These are phyloP conservation scores for Hybos culiciformis DNA, from an alignment of 2,888 invertebrate genomes.

Conservation along the genomic window DNA sequence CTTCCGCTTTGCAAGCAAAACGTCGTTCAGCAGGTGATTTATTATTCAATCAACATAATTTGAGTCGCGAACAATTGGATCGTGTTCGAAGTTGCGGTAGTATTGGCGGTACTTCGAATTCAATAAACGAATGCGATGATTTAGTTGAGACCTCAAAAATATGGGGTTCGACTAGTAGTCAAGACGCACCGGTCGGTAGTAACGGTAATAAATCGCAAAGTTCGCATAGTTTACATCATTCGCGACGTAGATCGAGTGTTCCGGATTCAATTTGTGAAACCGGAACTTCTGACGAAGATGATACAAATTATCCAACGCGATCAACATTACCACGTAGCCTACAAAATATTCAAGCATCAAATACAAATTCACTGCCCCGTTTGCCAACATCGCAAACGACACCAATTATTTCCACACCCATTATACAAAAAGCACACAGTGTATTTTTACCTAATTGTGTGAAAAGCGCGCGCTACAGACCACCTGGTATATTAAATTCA, in stretches of 20 bases:
- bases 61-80: slow-evolving; percentile 61
- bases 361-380: slow-evolving; percentile 65
- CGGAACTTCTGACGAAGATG: slow-evolving; percentile 39
- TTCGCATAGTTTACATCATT: slow-evolving; percentile 15
- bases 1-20: slow-evolving; percentile 56
- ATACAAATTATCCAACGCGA: slow-evolving; percentile 34
- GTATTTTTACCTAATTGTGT: slow-evolving; percentile 50
- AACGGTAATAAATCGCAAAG: slow-evolving; percentile 16
- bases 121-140: slow-evolving; percentile 25
- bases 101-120: slow-evolving; percentile 54
- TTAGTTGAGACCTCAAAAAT: slow-evolving; percentile 29
- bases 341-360: slow-evolving; percentile 39
- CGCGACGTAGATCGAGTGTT: slow-evolving; percentile 42
- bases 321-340: slow-evolving; percentile 51
- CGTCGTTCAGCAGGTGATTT: slow-evolving; percentile 73
- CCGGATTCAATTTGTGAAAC: slow-evolving; percentile 40
- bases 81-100: slow-evolving; percentile 69
- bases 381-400: slow-evolving; percentile 43
- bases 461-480: slow-evolving; percentile 75
- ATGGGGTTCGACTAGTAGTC: slow-evolving; percentile 27
- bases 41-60: slow-evolving; percentile 62
- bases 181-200: background rate
- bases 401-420: slow-evolving; percentile 31
- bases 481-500: slow-evolving; percentile 74
- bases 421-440: slow-evolving; percentile 50